Percentiles rank a stretch among this genome's conserved stretches.
Conservation (phyloP, 2,797 vertebrate species). For the Pantherophis vulpinus region DNA sequence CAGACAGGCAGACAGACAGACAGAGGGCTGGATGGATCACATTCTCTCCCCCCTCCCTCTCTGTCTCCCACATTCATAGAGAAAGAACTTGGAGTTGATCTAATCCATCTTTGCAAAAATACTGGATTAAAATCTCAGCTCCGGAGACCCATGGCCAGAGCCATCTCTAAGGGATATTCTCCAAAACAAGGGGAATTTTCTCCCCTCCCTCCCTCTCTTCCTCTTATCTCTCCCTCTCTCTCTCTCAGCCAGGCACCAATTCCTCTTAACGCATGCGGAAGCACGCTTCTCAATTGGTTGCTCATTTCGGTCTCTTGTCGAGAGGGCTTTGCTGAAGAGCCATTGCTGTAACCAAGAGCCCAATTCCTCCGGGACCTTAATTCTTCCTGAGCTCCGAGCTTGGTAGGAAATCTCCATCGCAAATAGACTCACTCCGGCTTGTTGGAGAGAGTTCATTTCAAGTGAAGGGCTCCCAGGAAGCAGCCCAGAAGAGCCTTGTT, state of each 20-base stretch:
- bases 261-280: not conserved
- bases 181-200: not conserved
- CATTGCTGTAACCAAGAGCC: not conserved
- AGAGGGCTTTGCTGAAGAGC: not conserved
- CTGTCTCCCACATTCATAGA: not conserved
- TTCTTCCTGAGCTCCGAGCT: not conserved
- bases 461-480: not conserved
- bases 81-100: not conserved
- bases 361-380: not conserved
- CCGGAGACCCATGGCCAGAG: not conserved
- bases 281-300: not conserved
- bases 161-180: not conserved
- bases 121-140: not conserved
- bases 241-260: not conserved
- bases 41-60: not conserved
- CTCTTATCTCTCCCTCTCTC: not conserved
- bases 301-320: not conserved
- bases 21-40: no score
- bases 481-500: not conserved
- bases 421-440: not conserved
- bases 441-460: not conserved
- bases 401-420: not conserved
- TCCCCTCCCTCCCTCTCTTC: no score
- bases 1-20: not conserved
- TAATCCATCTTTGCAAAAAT: not conserved